Percentiles rank a stretch among this genome's conserved stretches.
Conservation (phyloP, 1,140 invertebrate species). For the Apocrypta bakeri region DNA sequence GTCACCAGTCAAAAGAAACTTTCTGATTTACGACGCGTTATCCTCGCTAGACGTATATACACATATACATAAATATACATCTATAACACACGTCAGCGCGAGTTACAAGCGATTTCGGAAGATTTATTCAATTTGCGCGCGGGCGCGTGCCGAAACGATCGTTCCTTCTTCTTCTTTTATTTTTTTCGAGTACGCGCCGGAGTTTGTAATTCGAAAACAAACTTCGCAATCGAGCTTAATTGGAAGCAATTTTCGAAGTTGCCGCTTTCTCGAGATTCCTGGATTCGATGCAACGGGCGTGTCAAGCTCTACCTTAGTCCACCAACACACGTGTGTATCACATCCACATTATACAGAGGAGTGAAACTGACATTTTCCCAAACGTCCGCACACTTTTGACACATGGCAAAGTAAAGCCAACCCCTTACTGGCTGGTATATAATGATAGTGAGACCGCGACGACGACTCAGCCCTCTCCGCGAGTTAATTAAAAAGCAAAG, state of each 20-base stretch:
- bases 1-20: conserved; percentile 37
- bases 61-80: no score
- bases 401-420: no score
- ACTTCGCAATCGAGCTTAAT: conserved; percentile 43
- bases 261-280: no score
- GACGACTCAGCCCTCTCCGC: not conserved
- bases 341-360: no score
- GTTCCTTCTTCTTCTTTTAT: not conserved
- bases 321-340: no score
- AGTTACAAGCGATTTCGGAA: conserved; percentile 34
- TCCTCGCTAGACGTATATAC: no score
- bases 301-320: not conserved
- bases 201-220: conserved; percentile 46
- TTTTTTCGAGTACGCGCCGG: not conserved
- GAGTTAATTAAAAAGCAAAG: conserved; percentile 69
- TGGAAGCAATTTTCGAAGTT: not conserved
- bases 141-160: not conserved
- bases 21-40: not conserved
- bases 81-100: not conserved
- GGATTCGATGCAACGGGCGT: not conserved
- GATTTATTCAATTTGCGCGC: conserved; percentile 35
- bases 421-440: not conserved
- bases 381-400: no score
- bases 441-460: conserved; percentile 41
- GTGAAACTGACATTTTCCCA: no score